phyloP scores from a whole-genome alignment of 1,140 invertebrate species.

The Tetraneura akinire region DNA sequence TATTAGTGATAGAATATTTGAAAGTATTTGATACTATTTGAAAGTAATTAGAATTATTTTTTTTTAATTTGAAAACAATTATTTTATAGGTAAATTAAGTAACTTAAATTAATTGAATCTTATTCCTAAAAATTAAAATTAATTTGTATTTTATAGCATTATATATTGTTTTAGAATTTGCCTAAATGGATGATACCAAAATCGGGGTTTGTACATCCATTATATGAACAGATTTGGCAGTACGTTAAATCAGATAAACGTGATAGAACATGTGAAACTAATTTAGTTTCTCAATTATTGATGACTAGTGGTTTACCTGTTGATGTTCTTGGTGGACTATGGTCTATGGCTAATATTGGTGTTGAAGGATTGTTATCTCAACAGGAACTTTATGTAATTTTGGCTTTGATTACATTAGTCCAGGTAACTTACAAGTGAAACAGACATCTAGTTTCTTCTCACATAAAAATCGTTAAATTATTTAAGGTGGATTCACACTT shows the following conservation, averaged over 20 bases:
- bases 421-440: conserved; percentile 59
- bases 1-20: too few species aligned
- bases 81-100: neutral
- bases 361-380: conserved; percentile 66
- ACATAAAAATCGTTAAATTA: too few species aligned
- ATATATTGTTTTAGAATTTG: conserved; percentile 55
- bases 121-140: neutral
- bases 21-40: too few species aligned
- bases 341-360: conserved; percentile 66
- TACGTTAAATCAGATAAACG: conserved; percentile 57
- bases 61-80: neutral
- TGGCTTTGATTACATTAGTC: conserved; percentile 67
- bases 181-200: conserved; percentile 62
- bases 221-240: conserved; percentile 62
- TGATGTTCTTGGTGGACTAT: conserved; percentile 66
- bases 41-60: neutral
- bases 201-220: conserved; percentile 60
- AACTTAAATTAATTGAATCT: too few species aligned
- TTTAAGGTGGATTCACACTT: too few species aligned
- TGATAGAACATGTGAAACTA: conserved; percentile 64
- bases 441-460: too few species aligned
- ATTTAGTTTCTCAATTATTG: conserved; percentile 66
- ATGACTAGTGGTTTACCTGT: conserved; percentile 65
- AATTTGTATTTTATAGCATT: neutral
- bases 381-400: conserved; percentile 65